Conservation (phyloP, 2,888 invertebrate genomes). For the Proisotoma minuta region DNA sequence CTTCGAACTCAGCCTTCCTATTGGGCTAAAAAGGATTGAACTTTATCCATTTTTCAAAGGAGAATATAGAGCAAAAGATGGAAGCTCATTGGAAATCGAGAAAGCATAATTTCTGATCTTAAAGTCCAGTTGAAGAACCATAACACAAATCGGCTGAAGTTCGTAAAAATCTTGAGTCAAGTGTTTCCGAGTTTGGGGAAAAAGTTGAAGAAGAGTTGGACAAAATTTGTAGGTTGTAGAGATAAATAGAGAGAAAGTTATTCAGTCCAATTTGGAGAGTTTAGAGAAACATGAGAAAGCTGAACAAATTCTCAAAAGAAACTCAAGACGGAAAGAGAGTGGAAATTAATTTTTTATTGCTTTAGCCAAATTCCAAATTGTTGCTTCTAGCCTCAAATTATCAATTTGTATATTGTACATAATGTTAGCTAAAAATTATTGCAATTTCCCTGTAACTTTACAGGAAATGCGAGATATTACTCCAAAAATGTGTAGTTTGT, state of each 20-base stretch:
- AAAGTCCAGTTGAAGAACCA: constrained; percentile 77
- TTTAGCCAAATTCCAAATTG: too few relatives aligned
- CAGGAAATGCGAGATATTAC: too few relatives aligned
- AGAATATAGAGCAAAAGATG: constrained; percentile 84
- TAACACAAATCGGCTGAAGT: constrained; percentile 61
- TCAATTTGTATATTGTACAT: too few relatives aligned
- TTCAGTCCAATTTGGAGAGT: constrained; percentile 77
- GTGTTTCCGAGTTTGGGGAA: constrained; percentile 57
- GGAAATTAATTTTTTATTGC: too few relatives aligned
- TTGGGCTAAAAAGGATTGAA: constrained; percentile 78
- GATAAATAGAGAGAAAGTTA: constrained; percentile 76
- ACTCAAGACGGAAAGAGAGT: too few relatives aligned
- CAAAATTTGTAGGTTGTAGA: constrained; percentile 76
- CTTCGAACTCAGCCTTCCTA: too few relatives aligned
- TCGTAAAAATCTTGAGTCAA: constrained; percentile 61
- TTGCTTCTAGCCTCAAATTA: too few relatives aligned
- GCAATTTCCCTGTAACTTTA: too few relatives aligned
- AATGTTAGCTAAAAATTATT: too few relatives aligned
- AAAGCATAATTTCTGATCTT: constrained; percentile 82
- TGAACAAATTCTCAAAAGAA: constrained; percentile 68
- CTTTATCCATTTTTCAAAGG: constrained; percentile 82
- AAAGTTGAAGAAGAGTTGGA: too few relatives aligned
- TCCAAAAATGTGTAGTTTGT: too few relatives aligned
- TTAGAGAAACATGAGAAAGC: constrained; percentile 82
- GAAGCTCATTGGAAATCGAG: constrained; percentile 86